Base-by-base conservation (phyloP, 2,113 vertebrate species). In the Podilymbus podiceps region DNA sequence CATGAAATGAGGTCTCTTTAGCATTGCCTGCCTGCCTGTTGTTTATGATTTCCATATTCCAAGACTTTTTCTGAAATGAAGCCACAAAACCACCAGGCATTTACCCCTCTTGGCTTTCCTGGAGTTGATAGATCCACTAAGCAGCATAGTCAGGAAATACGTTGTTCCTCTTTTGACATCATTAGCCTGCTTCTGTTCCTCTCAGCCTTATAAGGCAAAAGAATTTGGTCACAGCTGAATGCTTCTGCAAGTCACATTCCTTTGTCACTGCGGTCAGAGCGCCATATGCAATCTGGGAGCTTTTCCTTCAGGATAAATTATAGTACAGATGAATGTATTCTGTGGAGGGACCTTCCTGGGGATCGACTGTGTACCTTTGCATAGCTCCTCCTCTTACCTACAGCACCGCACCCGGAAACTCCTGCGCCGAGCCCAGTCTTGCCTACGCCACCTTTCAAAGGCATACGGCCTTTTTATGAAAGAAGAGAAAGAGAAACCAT, bases 121-220 rank as follows among this genome's bases (percentile, higher is more conserved):
- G 59, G 35, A 91, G 50, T 59, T 85, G 59, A 56, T 3, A 89
- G 81, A 89, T 82, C 25, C 77, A 85, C 15, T 46, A 62, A 69
- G 60, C 23, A 82, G 55, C 56, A 58, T 30, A 64, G 50, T 86
- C 89, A 86, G 90, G 76, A 95, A 96, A 87, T 35, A 77, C 1
- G 22, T 71, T 88, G 35, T 38, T 94, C 55, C 33, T 47, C 59
- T 88, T 79, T 74, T 80, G 68, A 78, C 88, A 75, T 85, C 85
- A 60, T 52, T 84, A 28, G 47, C 23, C 30, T 33, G 63, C 42
- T 63, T 71, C 35, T 69, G 64, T 49, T 93, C 23, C 47, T 35
- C 27, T 92, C 83, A 83, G 3, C 96, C 96, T 94, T 94, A 84
- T 60, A 96, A 87, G 95, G 95, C 69, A 93, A 83, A 97, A 97